Evolutionary conservation across 2,797 vertebrate species (phyloP).

Genomic region (Smutsia temminckii): DNA sequence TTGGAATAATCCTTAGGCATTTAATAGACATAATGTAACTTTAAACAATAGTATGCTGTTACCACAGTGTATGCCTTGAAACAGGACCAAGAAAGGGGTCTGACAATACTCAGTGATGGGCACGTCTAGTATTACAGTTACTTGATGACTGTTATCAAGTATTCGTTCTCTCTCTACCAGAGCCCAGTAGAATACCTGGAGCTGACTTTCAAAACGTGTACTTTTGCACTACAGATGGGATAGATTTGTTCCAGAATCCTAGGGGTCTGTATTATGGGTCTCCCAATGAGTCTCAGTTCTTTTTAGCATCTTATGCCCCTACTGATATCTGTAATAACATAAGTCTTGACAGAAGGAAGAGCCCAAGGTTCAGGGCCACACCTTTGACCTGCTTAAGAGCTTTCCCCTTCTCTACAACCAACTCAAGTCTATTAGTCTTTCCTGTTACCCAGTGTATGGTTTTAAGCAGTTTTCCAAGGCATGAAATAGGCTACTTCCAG

Average conservation of each 20-base stretch:
- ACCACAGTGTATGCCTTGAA: too few relatives aligned
- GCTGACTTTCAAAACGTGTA: not conserved
- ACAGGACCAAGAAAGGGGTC: not conserved
- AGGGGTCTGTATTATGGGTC: not conserved
- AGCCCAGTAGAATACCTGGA: not conserved
- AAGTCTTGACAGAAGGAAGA: not conserved
- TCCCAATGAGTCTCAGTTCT: not conserved
- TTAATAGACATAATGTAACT: not conserved
- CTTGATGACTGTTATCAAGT: not conserved
- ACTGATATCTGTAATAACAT: not conserved
- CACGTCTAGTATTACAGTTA: not conserved
- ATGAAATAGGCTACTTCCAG: not conserved
- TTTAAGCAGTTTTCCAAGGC: not conserved
- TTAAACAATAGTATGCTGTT: not conserved
- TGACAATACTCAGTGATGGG: not conserved
- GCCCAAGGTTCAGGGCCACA: not conserved
- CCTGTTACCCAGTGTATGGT: not conserved
- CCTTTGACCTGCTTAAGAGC: not conserved
- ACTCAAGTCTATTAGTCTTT: not conserved
- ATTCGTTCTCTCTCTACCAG: not conserved
- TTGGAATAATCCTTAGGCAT: not conserved
- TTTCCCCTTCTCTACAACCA: not conserved
- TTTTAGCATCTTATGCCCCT: not conserved
- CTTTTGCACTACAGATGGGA: not conserved
- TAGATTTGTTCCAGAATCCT: not conserved